Conservation (phyloP, 1,140 invertebrate species). For the Aradophagus sp. region DNA sequence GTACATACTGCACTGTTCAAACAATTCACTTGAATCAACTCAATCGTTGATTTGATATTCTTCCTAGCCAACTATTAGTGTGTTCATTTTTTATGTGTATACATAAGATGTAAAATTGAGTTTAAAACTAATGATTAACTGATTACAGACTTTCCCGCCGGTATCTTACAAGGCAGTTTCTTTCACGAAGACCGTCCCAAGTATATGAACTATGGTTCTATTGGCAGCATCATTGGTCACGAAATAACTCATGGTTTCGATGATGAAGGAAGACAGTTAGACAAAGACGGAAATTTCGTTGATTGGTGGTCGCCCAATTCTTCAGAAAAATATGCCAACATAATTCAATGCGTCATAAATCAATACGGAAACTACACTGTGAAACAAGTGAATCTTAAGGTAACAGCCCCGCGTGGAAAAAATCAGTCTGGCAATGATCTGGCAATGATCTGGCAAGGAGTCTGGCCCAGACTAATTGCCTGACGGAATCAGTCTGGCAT, state of each 20-base stretch:
- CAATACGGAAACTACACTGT: conserved; percentile 91
- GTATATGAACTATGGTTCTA: conserved; percentile 94
- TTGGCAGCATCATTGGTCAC: conserved; percentile 94
- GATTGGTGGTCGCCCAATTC: conserved; percentile 90
- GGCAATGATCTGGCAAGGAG: too few species aligned
- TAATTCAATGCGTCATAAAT: conserved; percentile 89
- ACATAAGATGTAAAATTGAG: too few species aligned
- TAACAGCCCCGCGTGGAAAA: too few species aligned
- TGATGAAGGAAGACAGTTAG: conserved; percentile 92
- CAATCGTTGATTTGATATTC: too few species aligned
- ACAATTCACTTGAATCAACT: too few species aligned
- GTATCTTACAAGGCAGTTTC: conserved; percentile 92
- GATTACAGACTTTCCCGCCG: conserved; percentile 87
- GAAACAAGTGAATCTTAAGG: conserved; percentile 81
- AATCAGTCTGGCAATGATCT: too few species aligned
- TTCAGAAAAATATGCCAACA: conserved; percentile 83
- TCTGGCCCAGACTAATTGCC: too few species aligned
- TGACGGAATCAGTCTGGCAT: too few species aligned
- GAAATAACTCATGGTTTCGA: conserved; percentile 97
- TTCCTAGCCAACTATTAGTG: too few species aligned
- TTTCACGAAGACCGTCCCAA: conserved; percentile 88
- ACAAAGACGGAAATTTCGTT: conserved; percentile 89
- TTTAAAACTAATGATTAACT: too few species aligned
- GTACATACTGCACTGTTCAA: too few species aligned
- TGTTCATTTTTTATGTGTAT: too few species aligned